Percentiles rank a stretch among this genome's conserved stretches.
Evolutionary conservation across 2,888 invertebrate genomes (phyloP).

Genomic region (Lochmaea capreae): DNA sequence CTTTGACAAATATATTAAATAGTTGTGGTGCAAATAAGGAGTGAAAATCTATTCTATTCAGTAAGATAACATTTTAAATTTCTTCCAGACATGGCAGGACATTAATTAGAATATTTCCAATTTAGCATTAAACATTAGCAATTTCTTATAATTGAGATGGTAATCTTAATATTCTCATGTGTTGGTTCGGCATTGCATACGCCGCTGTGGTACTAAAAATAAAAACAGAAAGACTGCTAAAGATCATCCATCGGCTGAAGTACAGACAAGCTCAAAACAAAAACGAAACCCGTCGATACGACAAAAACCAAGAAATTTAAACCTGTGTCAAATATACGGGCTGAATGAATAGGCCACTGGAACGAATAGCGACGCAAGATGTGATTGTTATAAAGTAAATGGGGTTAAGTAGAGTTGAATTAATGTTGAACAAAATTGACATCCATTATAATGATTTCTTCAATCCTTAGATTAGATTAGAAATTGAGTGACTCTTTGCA

Average conservation of each 20-base stretch:
- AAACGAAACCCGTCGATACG: conserved; percentile 12
- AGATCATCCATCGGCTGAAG: conserved; percentile 21
- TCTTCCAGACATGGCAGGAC: too few relatives aligned
- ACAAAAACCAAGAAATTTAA: conserved; percentile 8
- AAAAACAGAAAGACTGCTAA: conserved; percentile 24
- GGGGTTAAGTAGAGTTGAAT: not conserved
- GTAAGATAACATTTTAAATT: too few relatives aligned
- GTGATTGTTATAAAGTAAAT: not conserved
- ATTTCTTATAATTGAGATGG: not conserved
- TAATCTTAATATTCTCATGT: not conserved
- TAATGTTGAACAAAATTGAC: too few relatives aligned
- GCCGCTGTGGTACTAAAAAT: conserved; percentile 19
- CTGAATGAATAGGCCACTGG: not conserved
- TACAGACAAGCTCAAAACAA: conserved; percentile 18
- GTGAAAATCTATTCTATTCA: too few relatives aligned
- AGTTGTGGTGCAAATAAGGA: too few relatives aligned
- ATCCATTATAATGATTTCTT: too few relatives aligned
- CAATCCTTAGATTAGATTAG: too few relatives aligned
- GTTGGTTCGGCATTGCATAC: not conserved
- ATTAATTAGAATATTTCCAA: too few relatives aligned
- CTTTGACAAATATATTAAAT: too few relatives aligned
- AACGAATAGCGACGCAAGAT: too few relatives aligned
- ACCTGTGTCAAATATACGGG: too few relatives aligned
- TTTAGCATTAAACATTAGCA: not conserved
- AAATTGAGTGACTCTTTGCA: too few relatives aligned